Evolutionary conservation across 2,113 vertebrate species (phyloP).

Genomic region (Cavia porcellus): DNA sequence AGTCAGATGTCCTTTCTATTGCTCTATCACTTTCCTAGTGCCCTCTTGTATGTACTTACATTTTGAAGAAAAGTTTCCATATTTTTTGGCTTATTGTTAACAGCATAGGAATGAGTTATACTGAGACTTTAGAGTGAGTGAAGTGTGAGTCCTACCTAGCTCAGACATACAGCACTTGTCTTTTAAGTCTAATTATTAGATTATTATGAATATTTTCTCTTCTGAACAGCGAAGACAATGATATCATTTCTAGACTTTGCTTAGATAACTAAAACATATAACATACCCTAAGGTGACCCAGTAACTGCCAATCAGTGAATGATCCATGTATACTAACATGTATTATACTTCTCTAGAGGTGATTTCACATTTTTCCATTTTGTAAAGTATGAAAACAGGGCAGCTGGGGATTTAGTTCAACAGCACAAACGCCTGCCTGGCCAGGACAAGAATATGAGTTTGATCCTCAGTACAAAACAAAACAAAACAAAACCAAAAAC

Average conservation of each 20-base stretch:
- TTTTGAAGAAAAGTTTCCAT: not conserved
- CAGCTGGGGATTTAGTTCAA: too few relatives aligned
- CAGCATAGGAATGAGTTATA: not conserved
- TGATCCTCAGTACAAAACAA: too few relatives aligned
- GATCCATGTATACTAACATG: fast-evolving
- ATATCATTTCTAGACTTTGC: not conserved
- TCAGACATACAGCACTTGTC: too few relatives aligned
- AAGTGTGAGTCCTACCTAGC: not conserved
- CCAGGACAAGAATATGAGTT: too few relatives aligned
- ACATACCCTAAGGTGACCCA: not conserved
- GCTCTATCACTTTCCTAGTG: not conserved
- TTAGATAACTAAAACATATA: not conserved
- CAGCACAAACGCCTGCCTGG: too few relatives aligned
- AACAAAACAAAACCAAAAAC: too few relatives aligned
- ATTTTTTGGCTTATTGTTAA: not conserved
- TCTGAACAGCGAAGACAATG: not conserved
- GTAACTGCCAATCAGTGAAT: not conserved
- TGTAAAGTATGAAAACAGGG: not conserved
- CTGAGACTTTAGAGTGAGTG: not conserved
- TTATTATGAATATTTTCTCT: not conserved
- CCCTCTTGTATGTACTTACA: not conserved
- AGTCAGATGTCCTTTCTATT: not conserved
- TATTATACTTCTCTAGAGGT: not conserved
- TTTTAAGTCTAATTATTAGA: not conserved
- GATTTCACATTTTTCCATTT: not conserved